Evolutionary conservation across 1,140 invertebrate genomes (phyloP), one percentile per base, ranked within the genome.

Genomic region (Ooceraea biroi): DNA sequence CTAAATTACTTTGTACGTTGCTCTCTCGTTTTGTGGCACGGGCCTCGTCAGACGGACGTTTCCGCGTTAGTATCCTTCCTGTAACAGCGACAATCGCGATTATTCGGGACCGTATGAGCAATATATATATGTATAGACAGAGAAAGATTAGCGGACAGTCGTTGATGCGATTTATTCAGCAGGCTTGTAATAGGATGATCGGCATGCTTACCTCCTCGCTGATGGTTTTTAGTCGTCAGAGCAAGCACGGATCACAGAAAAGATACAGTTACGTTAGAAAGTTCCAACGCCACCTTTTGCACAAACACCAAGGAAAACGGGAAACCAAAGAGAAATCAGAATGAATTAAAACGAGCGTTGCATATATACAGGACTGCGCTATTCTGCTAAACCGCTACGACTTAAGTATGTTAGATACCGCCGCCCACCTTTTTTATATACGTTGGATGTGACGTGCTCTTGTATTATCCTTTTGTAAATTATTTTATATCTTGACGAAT

Each of bases 41-140:
- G 88, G 84, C 65, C 85, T 80, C 86, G 77, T 95, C 92, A 95
- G 83, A 95, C 95, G 80, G 95, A 94, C 86, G 95, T 95, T 94
- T 95, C 95, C 89, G 95, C 95, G 76, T 95, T 95, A 93, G 93
- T 95, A 93, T 95, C 95, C 93, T 95, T 95, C 93, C 95, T 95
- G 92, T 65, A 95, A 95, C 86, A 90, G 41, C 17, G 88, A 55
- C 68, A 77, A 80, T 63, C 11, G 0, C 46, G 3, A 50, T 74
- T 61, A 83, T 12, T 66, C 17, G 36, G 7, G 12, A 3, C 27
- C 5, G 14, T 1, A 41, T 19, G 27, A 30, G 10, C 52, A 22
- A 30, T 44, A 76, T 25, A 19, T 14, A 25, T 44, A 76, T 25
- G 12, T 14, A 25, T n/a, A 60, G 3, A 36, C 44, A 14, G 36